Percentiles rank a stretch among this genome's conserved stretches.
phyloP scores from a whole-genome alignment of 2,113 vertebrate genomes.

The Melanostigma gelatinosum region DNA sequence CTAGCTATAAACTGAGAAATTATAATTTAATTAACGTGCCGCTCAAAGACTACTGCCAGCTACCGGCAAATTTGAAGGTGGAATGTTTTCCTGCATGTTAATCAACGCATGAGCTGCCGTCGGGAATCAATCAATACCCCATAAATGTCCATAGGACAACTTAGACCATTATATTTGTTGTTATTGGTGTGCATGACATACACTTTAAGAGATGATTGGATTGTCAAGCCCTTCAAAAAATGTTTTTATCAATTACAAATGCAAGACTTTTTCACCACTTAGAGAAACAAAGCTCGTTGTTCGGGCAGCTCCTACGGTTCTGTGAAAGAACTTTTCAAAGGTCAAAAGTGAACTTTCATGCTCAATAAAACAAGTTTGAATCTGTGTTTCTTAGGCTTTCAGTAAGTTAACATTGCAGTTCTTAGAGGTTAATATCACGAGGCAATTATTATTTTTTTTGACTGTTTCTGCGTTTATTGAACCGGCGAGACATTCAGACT shows the following conservation, averaged over 20 bases:
- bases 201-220: too few relatives aligned
- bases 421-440: background rate
- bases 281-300: too few relatives aligned
- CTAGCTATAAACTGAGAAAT: background rate
- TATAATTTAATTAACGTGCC: background rate
- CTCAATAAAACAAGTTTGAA: background rate
- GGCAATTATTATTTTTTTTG: too few relatives aligned
- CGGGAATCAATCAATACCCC: background rate
- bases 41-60: background rate
- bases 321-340: background rate
- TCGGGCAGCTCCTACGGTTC: too few relatives aligned
- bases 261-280: too few relatives aligned
- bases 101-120: too few relatives aligned
- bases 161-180: too few relatives aligned
- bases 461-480: conserved; percentile 6
- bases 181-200: too few relatives aligned
- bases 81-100: background rate
- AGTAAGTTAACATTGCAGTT: background rate
- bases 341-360: background rate
- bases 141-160: too few relatives aligned
- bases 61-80: background rate
- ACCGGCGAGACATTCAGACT: background rate
- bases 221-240: too few relatives aligned
- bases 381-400: background rate
- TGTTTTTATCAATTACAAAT: too few relatives aligned